These are phyloP conservation scores for Gibbula magus DNA, from an alignment of 2,888 invertebrate species.

Conservation along the genomic window DNA sequence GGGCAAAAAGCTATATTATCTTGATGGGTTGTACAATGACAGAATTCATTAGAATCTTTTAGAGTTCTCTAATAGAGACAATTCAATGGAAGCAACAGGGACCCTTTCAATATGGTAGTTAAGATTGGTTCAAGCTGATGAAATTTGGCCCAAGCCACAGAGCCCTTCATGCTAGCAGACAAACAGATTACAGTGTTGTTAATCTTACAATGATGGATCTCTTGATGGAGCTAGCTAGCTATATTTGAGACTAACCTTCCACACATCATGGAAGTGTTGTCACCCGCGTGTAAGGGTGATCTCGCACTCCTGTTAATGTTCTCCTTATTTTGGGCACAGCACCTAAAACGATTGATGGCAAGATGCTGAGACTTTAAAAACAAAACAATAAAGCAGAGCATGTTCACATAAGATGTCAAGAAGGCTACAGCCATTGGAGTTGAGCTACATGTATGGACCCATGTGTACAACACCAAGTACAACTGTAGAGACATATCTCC, in stretches of 20 bases:
- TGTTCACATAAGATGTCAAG: neutral
- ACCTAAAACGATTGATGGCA: conserved; percentile 79
- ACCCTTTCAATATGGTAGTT: neutral
- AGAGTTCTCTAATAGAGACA: too few relatives aligned
- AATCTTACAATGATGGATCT: conserved; percentile 4
- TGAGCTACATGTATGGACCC: neutral
- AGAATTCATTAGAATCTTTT: too few relatives aligned
- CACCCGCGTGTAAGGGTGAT: conserved; percentile 97
- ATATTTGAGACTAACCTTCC: conserved; percentile 54
- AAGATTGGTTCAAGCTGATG: neutral
- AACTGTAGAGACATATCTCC: conserved; percentile 17
- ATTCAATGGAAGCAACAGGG: neutral
- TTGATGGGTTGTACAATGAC: too few relatives aligned
- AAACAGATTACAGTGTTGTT: too few relatives aligned
- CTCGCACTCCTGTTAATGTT: conserved; percentile 88
- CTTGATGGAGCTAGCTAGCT: neutral
- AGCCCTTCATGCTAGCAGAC: neutral
- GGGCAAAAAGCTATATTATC: too few relatives aligned
- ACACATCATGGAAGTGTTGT: conserved; percentile 58
- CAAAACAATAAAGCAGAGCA: conserved; percentile 5
- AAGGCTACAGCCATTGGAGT: too few relatives aligned
- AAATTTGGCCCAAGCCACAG: neutral
- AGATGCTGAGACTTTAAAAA: conserved; percentile 24
- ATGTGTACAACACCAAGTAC: conserved; percentile 2
- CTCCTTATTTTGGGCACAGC: conserved; percentile 89